phyloP scores from a whole-genome alignment of 2,113 vertebrate genomes.

The Lophius piscatorius region DNA sequence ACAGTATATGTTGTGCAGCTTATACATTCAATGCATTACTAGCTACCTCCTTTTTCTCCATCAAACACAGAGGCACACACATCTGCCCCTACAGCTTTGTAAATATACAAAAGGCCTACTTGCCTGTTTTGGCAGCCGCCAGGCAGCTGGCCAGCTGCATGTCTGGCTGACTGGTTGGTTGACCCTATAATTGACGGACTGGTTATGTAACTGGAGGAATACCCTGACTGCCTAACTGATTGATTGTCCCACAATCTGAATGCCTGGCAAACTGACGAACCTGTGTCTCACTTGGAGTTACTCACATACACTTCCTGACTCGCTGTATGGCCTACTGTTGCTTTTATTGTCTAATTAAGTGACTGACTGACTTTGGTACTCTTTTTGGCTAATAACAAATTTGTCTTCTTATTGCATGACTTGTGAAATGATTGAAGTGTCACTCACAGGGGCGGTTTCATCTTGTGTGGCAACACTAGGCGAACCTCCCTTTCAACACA shows the following conservation, averaged over 20 bases:
- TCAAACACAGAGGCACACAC: conserved; percentile 24
- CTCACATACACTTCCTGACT: too few relatives aligned
- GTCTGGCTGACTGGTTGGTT: conserved; percentile 2
- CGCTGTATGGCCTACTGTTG: background rate
- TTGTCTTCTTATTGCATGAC: too few relatives aligned
- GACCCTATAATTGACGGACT: conserved; percentile 4
- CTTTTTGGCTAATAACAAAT: background rate
- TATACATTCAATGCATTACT: conserved; percentile 20
- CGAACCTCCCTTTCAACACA: too few relatives aligned
- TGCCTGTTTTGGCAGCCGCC: conserved; percentile 17
- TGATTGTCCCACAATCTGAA: background rate
- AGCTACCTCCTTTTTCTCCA: conserved; percentile 1
- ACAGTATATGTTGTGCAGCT: conserved; percentile 15
- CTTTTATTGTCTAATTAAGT: background rate
- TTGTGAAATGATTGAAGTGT: too few relatives aligned
- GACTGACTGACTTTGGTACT: background rate
- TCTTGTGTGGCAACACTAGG: too few relatives aligned
- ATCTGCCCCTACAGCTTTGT: conserved; percentile 53
- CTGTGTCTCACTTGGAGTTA: background rate
- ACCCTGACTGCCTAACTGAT: background rate
- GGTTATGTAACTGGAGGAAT: conserved; percentile 1
- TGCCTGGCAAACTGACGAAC: background rate
- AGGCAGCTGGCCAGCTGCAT: conserved; percentile 1
- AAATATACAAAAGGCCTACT: conserved; percentile 69
- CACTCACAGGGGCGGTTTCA: too few relatives aligned